These are phyloP conservation scores for Coendou prehensilis DNA, from an alignment of 2,797 vertebrate genomes.

Conservation along the genomic window DNA sequence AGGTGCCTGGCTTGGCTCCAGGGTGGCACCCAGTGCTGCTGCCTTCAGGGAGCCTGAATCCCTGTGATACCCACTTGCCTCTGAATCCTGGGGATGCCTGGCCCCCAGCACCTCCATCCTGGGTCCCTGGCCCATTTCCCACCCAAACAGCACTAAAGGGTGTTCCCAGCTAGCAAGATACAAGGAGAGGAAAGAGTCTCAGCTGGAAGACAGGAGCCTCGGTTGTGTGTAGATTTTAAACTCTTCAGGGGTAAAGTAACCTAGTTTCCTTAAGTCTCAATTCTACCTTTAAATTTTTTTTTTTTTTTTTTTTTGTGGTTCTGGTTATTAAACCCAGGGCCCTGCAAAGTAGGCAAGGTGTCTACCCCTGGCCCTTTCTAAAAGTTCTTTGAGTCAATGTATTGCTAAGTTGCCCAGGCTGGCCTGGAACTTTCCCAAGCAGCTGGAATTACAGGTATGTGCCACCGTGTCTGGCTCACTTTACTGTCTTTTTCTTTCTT, in stretches of 20 bases:
- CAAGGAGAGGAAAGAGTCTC: not conserved
- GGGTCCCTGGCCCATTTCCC: no score
- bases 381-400: not conserved
- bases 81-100: not conserved
- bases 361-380: not conserved
- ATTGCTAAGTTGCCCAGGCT: not conserved
- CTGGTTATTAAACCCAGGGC: not conserved
- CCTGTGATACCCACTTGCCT: not conserved
- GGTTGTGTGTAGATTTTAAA: not conserved
- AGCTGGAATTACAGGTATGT: not conserved
- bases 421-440: not conserved
- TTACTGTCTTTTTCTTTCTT: not conserved
- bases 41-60: not conserved
- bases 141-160: not conserved
- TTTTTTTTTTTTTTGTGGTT: not conserved
- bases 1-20: not conserved
- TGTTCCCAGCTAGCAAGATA: not conserved
- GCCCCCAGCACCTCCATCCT: not conserved
- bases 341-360: not conserved
- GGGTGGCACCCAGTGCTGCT: not conserved
- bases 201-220: not conserved
- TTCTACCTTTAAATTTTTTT: not conserved
- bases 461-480: not conserved
- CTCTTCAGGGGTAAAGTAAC: not conserved
- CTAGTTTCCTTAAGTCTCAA: not conserved